Evolutionary conservation across 2,888 invertebrate genomes (phyloP), one percentile per base, ranked within the genome.

Genomic region (Pterostichus madidus): DNA sequence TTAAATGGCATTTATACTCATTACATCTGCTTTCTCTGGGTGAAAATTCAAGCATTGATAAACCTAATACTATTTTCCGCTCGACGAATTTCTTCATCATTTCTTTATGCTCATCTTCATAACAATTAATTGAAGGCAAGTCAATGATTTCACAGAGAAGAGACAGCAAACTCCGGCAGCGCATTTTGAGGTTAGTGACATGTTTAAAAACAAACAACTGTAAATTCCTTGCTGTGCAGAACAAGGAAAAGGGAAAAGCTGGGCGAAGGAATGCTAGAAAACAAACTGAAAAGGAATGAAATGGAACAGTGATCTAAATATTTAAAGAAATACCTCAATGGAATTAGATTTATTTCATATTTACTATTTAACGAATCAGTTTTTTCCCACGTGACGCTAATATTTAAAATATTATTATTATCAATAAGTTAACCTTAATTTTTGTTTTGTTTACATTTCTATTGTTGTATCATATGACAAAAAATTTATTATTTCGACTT

Each of bases 141-240:
- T 53, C 53, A 53, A n/a, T 53, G 53, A 53, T 53, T 53, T 17
- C 53, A 13, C 53, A 53, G 53, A 15, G 13, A 13, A 8, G 6
- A 39, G 7, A 39, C 6, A 6, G 8, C 39, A 39, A 39, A 39
- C 39, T 39, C 39, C 17, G 15, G 15, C 8, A 13, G 53, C 13
- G 0, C 13, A 17, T 53, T 53, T 17, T 17, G 17, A 17, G 53
- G 53, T 31, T 31, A 59, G 31, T 11, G 17, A 31, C 31, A 59
- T 31, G 31, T 59, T 59, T 59, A 59, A 59, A 59, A 59, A 31
- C 31, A 59, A 59, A 59, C 59, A 59, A 31, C 59, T 10, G 15
- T 59, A 59, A 31, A 59, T 59, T 59, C 59, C 59, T 24, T 17
- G 31, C 8, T 5, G 7, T 59, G 59, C 24, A 17, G 4, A 2